Percentiles rank a stretch among this genome's conserved stretches.
phyloP scores from a whole-genome alignment of 2,888 invertebrate species.

The Hemithea aestivaria region DNA sequence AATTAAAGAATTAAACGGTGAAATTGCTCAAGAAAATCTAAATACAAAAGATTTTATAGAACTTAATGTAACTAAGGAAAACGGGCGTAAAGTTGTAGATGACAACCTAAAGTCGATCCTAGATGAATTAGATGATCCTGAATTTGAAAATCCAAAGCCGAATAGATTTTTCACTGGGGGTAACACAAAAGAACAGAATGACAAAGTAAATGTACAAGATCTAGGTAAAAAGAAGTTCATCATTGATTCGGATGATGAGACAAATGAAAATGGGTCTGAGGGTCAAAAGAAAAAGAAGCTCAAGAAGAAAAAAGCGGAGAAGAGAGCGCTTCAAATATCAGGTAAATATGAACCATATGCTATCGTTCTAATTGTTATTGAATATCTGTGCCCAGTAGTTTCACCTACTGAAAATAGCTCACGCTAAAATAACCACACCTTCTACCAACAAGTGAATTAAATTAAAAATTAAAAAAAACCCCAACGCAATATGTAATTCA shows the following conservation, averaged over 20 bases:
- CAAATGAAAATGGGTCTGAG: constrained; percentile 26
- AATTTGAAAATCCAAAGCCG: constrained; percentile 45
- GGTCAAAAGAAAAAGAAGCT: constrained; percentile 54
- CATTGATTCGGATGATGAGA: constrained; percentile 68
- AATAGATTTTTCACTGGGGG: constrained; percentile 52
- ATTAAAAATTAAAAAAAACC: too few relatives aligned
- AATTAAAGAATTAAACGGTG: constrained; percentile 2
- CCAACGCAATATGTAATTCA: too few relatives aligned
- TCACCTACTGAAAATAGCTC: too few relatives aligned
- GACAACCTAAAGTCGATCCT: constrained; percentile 46
- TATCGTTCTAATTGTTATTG: too few relatives aligned
- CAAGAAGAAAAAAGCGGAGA: constrained; percentile 54
- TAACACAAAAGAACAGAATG: constrained; percentile 16
- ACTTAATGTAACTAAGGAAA: constrained; percentile 6
- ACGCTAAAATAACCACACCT: too few relatives aligned
- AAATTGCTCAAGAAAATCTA: constrained; percentile 12
- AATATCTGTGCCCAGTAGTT: too few relatives aligned
- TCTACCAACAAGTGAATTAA: too few relatives aligned
- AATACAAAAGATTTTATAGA: constrained; percentile 4
- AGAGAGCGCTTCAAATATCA: constrained; percentile 64
- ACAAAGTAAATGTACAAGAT: constrained; percentile 10
- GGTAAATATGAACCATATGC: too few relatives aligned
- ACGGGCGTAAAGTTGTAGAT: constrained; percentile 12
- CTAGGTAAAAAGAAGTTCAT: constrained; percentile 53
- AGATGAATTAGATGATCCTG: constrained; percentile 59